phyloP scores from a whole-genome alignment of 2,888 invertebrate genomes.

The Lithophane ornitopus region DNA sequence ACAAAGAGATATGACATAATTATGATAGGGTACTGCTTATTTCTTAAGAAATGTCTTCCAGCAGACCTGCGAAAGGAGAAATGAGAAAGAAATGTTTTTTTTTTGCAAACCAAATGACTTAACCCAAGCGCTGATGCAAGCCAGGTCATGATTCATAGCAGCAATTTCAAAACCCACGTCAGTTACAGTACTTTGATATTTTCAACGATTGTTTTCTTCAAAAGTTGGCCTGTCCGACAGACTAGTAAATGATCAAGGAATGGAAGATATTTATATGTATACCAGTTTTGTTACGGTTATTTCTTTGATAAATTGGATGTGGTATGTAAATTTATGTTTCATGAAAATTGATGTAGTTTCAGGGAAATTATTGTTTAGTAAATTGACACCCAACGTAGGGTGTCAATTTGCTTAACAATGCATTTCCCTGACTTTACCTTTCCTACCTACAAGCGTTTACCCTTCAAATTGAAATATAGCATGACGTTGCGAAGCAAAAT shows the following conservation, averaged over 20 bases:
- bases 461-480: neutral
- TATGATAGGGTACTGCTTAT: no score
- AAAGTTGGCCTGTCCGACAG: slow-evolving; percentile 49
- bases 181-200: no score
- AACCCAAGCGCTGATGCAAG: no score
- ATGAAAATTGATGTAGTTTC: neutral
- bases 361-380: neutral
- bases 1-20: no score
- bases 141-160: no score
- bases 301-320: neutral
- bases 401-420: neutral
- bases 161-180: no score
- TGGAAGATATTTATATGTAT: slow-evolving; percentile 8
- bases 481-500: no score
- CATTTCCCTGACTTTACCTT: neutral
- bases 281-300: neutral
- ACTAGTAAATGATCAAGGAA: slow-evolving; percentile 43
- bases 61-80: no score
- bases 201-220: slow-evolving; percentile 55
- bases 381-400: neutral
- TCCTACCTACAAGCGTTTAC: neutral
- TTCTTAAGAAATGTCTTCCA: no score
- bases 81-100: no score
- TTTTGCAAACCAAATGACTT: no score
- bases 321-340: neutral